Evolutionary conservation across 2,797 vertebrate genomes (phyloP).

Genomic region (Cygnus olor): DNA sequence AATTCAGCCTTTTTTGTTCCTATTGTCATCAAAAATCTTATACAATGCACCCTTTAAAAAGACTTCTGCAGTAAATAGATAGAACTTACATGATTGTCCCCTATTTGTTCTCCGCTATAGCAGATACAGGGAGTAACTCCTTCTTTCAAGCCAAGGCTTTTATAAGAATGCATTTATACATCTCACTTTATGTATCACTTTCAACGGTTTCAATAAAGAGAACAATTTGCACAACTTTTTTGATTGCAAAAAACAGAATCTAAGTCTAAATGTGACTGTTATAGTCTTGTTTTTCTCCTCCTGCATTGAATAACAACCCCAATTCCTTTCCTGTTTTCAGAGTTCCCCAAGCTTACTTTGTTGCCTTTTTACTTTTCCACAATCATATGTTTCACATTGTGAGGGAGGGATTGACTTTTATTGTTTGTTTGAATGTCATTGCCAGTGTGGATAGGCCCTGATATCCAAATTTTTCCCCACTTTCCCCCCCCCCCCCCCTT

Average conservation of each 20-base stretch:
- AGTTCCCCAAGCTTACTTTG: background rate
- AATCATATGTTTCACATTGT: conserved; percentile 62
- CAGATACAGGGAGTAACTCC: conserved; percentile 5
- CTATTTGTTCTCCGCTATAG: conserved; percentile 21
- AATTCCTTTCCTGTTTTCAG: background rate
- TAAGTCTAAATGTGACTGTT: background rate
- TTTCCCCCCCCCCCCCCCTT: background rate
- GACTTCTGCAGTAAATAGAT: conserved; percentile 19
- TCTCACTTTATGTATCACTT: background rate
- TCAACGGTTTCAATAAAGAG: background rate
- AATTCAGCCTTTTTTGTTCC: background rate
- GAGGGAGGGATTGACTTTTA: conserved; percentile 33
- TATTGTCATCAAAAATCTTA: background rate
- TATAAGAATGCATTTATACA: background rate
- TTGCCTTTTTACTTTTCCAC: conserved; percentile 12
- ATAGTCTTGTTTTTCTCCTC: background rate
- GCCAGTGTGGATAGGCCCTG: background rate
- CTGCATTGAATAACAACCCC: background rate
- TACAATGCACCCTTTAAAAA: background rate
- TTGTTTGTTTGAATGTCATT: conserved; percentile 50
- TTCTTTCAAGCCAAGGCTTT: background rate
- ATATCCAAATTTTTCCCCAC: conserved; percentile 10
- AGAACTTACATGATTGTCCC: conserved; percentile 53
- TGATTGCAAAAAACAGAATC: background rate
- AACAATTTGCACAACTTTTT: background rate